A percentile compares a stretch with the other conserved stretches of the same genome.
These are phyloP conservation scores for Bugula neritina DNA, from an alignment of 2,888 invertebrate genomes.

Conservation along the genomic window DNA sequence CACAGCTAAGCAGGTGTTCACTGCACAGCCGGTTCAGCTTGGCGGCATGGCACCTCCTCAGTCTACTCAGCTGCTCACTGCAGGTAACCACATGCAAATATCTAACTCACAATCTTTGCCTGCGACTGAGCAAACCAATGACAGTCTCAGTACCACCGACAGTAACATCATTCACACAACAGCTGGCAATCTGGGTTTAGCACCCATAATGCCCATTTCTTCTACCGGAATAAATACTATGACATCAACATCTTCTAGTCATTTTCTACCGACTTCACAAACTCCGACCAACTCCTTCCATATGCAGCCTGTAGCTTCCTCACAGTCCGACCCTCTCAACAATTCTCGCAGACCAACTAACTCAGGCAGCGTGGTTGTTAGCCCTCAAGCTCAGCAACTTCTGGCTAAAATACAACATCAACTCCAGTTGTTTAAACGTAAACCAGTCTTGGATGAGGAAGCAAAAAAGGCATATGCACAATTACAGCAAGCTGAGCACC, in stretches of 20 bases:
- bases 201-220: not conserved
- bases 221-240: not conserved
- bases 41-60: not conserved
- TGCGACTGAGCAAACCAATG: not conserved
- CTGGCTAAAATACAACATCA: not conserved
- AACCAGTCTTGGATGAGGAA: not conserved
- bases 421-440: not conserved
- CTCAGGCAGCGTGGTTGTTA: not conserved
- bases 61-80: not conserved
- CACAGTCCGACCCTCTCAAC: not conserved
- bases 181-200: not conserved
- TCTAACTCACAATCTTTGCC: not conserved
- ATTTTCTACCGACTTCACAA: not conserved
- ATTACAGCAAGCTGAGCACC: slow-evolving; percentile 12
- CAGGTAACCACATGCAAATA: not conserved
- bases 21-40: slow-evolving; percentile 15
- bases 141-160: not conserved
- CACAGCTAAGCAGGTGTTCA: slow-evolving; percentile 3
- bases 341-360: not conserved
- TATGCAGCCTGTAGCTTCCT: not conserved
- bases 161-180: not conserved
- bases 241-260: not conserved
- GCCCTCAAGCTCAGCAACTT: not conserved
- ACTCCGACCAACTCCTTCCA: not conserved
- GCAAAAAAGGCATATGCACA: not conserved